Percentiles rank a stretch among this genome's conserved stretches.
Evolutionary conservation across 2,888 invertebrate genomes (phyloP).

Genomic region (Sceliomorpha sp.): DNA sequence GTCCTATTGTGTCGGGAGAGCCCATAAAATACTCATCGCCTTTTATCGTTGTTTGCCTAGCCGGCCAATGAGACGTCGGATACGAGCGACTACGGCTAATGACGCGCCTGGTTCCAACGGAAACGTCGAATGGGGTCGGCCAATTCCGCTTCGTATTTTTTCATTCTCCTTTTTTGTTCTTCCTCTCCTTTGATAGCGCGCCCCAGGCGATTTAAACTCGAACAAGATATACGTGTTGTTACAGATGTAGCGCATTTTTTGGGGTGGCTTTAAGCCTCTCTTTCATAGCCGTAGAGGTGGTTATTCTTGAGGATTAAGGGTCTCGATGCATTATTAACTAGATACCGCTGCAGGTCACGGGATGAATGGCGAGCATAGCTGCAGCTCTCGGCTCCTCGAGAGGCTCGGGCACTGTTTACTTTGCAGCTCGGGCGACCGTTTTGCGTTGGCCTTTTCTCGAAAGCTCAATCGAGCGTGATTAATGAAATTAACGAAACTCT

Average conservation of each 20-base stretch:
- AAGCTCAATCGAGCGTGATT: constrained; percentile 22
- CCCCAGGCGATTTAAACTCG: constrained; percentile 57
- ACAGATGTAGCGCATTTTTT: constrained; percentile 72
- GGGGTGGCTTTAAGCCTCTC: constrained; percentile 56
- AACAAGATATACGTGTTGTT: constrained; percentile 71
- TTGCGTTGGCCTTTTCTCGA: constrained; percentile 35
- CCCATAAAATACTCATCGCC: constrained; percentile 80
- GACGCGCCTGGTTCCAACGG: constrained; percentile 68
- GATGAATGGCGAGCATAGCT: constrained; percentile 19
- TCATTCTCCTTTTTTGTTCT: constrained; percentile 29
- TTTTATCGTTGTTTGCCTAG: constrained; percentile 78
- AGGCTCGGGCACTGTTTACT: constrained; percentile 26
- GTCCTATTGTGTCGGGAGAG: constrained; percentile 71
- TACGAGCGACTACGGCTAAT: constrained; percentile 62
- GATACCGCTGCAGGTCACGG: constrained; percentile 67
- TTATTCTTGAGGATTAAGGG: constrained; percentile 74
- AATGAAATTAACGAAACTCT: constrained; percentile 24
- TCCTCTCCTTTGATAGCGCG: constrained; percentile 26
- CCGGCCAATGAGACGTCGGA: constrained; percentile 70
- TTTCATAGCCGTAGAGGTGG: constrained; percentile 55
- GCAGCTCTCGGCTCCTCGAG: constrained; percentile 12
- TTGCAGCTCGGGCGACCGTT: constrained; percentile 16
- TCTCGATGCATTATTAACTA: constrained; percentile 74
- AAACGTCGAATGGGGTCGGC: constrained; percentile 74
- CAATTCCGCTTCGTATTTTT: constrained; percentile 16